Percentiles rank a stretch among this genome's conserved stretches.
Conservation (phyloP, 1,140 invertebrate species). For the Macrobrachium nipponense region DNA sequence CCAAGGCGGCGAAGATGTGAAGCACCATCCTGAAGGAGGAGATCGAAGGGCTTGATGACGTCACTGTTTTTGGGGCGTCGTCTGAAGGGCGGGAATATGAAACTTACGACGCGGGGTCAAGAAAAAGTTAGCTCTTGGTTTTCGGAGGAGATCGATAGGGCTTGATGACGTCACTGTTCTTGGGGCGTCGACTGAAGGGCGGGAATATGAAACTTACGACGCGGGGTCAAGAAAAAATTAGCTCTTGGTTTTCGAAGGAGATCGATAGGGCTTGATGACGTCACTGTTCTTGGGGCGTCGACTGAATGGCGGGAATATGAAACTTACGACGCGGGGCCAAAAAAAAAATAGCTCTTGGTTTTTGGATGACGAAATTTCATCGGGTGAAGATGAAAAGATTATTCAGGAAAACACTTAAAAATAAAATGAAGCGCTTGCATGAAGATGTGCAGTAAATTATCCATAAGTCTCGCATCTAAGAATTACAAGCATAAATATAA, state of each 20-base stretch:
- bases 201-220: background rate
- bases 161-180: background rate
- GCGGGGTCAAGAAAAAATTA: no score
- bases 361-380: no score
- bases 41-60: background rate
- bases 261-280: background rate
- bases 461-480: no score
- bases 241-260: background rate
- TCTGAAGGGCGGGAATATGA: background rate
- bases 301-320: background rate
- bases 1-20: slow-evolving; percentile 33
- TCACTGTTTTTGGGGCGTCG: background rate
- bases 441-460: no score
- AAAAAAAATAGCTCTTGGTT: no score
- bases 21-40: slow-evolving; percentile 39
- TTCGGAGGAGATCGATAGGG: background rate
- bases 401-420: no score
- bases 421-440: no score
- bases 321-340: no score
- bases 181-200: background rate
- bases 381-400: no score
- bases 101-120: no score
- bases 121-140: no score
- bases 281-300: background rate
- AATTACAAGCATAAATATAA: no score